These are phyloP conservation scores for Bettongia penicillata DNA, from an alignment of 2,113 vertebrate species.

Conservation along the genomic window DNA sequence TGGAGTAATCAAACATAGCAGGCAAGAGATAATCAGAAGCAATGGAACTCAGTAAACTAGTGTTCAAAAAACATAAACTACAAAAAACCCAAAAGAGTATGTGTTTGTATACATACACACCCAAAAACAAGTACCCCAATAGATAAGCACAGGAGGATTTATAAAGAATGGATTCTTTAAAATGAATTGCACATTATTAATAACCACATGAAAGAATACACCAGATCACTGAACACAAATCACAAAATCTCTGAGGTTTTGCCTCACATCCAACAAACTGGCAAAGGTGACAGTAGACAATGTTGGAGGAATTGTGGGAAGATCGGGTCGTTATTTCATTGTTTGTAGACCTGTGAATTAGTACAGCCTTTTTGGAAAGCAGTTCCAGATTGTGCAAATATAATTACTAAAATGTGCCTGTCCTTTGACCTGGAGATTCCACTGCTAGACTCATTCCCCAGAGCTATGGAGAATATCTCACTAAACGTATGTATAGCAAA, in stretches of 20 bases:
- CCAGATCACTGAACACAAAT: neutral
- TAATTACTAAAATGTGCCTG: neutral
- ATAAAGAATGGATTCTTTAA: neutral
- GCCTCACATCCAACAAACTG: neutral
- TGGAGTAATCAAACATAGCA: too few relatives aligned
- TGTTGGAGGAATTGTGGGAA: neutral
- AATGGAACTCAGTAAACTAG: too few relatives aligned
- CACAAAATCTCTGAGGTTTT: neutral
- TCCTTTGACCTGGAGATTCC: neutral
- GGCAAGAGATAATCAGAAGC: too few relatives aligned
- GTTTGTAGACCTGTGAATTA: neutral
- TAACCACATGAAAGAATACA: neutral
- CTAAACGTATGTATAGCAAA: too few relatives aligned
- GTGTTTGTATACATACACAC: too few relatives aligned
- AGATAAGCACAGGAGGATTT: neutral
- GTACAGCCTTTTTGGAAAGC: neutral
- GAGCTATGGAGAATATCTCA: too few relatives aligned
- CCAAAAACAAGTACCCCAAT: fast-evolving
- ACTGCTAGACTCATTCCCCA: too few relatives aligned
- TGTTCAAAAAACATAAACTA: too few relatives aligned
- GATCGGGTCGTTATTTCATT: neutral
- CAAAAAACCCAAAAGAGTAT: too few relatives aligned
- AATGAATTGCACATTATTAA: neutral
- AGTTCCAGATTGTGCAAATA: neutral
- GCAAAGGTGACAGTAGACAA: neutral